These are phyloP conservation scores for Xerus inauris DNA, from an alignment of 2,113 vertebrate species.

Conservation along the genomic window DNA sequence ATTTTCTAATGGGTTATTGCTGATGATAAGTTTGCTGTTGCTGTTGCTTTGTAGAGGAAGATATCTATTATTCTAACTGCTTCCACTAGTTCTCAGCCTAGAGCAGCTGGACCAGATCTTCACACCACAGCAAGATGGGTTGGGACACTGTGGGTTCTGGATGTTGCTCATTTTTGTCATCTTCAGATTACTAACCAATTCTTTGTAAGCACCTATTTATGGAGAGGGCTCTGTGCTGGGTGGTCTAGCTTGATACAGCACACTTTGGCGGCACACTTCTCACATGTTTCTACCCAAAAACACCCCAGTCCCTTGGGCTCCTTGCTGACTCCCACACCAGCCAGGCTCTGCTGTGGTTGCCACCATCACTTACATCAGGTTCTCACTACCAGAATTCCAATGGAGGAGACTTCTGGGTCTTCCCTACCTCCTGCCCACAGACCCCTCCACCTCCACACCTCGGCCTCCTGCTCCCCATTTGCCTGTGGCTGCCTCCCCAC, in stretches of 20 bases:
- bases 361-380: not conserved
- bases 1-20: not conserved
- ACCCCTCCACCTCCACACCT: not conserved
- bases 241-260: not conserved
- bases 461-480: too few species aligned
- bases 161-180: not conserved
- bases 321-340: not conserved
- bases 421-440: not conserved
- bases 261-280: rapidly evolving
- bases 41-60: rapidly evolving
- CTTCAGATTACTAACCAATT: not conserved
- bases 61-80: not conserved
- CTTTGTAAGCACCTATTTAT: not conserved
- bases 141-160: not conserved
- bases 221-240: not conserved
- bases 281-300: too few species aligned
- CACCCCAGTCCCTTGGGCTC: not conserved
- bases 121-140: not conserved
- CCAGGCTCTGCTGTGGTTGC: not conserved
- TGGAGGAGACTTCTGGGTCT: too few species aligned
- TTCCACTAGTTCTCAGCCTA: not conserved
- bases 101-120: not conserved
- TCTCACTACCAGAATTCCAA: not conserved
- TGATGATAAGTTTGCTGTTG: not conserved
- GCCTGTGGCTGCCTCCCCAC: rapidly evolving